Base-by-base conservation (phyloP, 2,888 invertebrate species). In the Pegoplata infirma region DNA sequence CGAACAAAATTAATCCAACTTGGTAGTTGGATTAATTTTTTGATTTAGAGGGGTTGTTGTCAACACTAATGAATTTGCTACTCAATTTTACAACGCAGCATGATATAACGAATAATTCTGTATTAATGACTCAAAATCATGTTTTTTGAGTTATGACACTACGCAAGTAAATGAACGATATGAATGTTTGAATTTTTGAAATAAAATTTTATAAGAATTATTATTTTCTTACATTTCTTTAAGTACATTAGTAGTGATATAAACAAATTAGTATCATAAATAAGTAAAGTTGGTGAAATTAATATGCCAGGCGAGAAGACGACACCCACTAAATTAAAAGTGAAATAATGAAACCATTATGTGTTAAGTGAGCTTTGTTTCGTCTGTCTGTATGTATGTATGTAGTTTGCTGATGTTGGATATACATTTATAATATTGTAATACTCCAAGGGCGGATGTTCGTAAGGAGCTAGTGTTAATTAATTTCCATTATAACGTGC, bases 321-420 rank as follows among this genome's bases (percentile, higher is more conserved):
- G 82, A 83, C 86, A 82, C 84, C 83, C 82, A 85, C 86, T 85
- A 87, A 86, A 86, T 87, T 84, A 85, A 84, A 86, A 86, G 86
- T 84, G 83, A 84, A 83, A 84, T 83, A 85, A 83, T 73, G 82
- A 76, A 76, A 72, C 67, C 74, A 80, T 75, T 81, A 73, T 66
- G 66, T 44, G 55, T 28, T 64, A 71, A 36, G 49, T 61, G 61
- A 76, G 64, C 59, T 64, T 21, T 61, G 47, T 61, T 19, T 10
- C 28, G 44, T 64, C 44, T 55, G 47, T 44, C 25, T 23, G 49
- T 32, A 63, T 55, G 64, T 61, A 49, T 64, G 40, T 58, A 32
- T 36, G 49, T 63, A 25, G 63, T n/a, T n/a, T 17, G 67, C 44
- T 55, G 72, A 46, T 55, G 32, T 28, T 46, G 59, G 46, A 59